Evolutionary conservation across 2,797 vertebrate genomes (phyloP).

Genomic region (Sebastes minor): DNA sequence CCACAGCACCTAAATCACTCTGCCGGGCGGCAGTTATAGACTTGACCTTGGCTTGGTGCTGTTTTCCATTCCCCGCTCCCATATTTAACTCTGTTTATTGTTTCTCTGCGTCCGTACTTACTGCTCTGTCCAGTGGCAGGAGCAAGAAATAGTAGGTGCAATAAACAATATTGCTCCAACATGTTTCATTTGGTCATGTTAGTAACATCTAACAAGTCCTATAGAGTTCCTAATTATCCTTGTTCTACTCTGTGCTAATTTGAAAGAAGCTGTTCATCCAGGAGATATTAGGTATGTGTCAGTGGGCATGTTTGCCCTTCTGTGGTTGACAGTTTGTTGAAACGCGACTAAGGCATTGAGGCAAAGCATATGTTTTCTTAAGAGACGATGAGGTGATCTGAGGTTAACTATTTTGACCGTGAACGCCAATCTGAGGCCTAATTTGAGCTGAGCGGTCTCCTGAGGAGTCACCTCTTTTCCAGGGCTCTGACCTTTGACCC

Average conservation of each 20-base stretch:
- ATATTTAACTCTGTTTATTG: constrained; percentile 69
- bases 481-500: constrained; percentile 69
- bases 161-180: constrained; percentile 28
- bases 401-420: constrained; percentile 82
- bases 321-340: constrained; percentile 46
- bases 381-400: constrained; percentile 62
- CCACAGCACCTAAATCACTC: constrained; percentile 69
- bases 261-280: constrained; percentile 18
- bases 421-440: constrained; percentile 73
- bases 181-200: constrained; percentile 22
- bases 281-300: constrained; percentile 48
- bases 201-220: background rate
- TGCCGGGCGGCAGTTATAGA: constrained; percentile 65
- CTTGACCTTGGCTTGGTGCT: constrained; percentile 75
- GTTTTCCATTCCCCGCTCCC: constrained; percentile 60
- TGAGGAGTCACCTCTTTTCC: constrained; percentile 61
- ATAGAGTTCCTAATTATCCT: background rate
- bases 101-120: constrained; percentile 38
- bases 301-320: constrained; percentile 20
- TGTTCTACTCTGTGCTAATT: background rate
- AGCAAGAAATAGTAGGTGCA: constrained; percentile 14
- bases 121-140: constrained; percentile 21
- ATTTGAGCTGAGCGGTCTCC: constrained; percentile 74
- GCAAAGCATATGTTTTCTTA: constrained; percentile 76
- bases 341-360: constrained; percentile 51